Evolutionary conservation across 2,888 invertebrate genomes (phyloP), one percentile per base, ranked within the genome.

Genomic region (Petrolisthes manimaculis): DNA sequence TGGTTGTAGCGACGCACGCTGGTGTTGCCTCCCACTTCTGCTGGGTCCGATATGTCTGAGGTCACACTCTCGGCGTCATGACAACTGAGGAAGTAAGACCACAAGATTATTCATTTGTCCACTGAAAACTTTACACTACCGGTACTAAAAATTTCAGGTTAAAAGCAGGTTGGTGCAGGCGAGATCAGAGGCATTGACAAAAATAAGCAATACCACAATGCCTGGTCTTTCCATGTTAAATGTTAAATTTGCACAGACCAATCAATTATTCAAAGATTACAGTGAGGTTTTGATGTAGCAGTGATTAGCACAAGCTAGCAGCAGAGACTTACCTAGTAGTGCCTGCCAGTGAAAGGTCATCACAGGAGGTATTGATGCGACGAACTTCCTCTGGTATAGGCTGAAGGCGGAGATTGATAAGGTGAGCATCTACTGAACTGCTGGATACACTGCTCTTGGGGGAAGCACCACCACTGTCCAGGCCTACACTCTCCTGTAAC

Each of bases 331-430:
- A 89, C 89, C 89, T 89, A 18, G 87, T 84, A 37, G 89, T 89
- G 53, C 89, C 89, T 21, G 89, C 81, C n/a, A 89, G 71, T 37
- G 89, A 89, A 55, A 89, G 75, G 54, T 89, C 89, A 78, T 89
- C 89, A 82, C 81, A 89, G 54, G 89, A 89, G 51, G 85, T 82
- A 84, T 89, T 89, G 61, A 89, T 84, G 54, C 82, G 84, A 74
- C 87, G 83, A 24, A 92, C 91, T 74, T 92, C 91, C 80, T 92
- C 92, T 8, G 92, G 92, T 21, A 92, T 91, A 1, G 92, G 92
- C 77, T 91, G 91, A 71, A 92, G 88, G 51, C 92, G 89, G 55
- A 92, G 86, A 84, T 89, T 91, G 14, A 89, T 77, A 12, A 88
- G 89, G 82, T 90, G 90, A 5, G 90, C 87, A 71, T 90, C 90